Base-by-base conservation (phyloP, 2,888 invertebrate genomes). In the Acanthococcus lagerstroemiae region DNA sequence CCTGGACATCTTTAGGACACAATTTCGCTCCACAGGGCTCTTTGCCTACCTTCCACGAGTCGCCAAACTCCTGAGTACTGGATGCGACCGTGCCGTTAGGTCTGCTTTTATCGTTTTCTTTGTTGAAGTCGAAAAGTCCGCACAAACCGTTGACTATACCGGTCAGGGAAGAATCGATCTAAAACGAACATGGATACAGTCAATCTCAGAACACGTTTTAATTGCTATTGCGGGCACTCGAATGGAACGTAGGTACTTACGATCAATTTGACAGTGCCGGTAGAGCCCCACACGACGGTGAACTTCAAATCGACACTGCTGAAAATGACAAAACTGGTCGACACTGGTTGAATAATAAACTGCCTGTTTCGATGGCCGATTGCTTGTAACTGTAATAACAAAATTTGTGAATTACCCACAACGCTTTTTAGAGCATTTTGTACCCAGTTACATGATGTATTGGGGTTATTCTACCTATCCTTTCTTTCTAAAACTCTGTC, bases 61-160 rank as follows among this genome's bases (percentile, higher is more conserved):
- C 82, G 0, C 87, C 90, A 74, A 91, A 91, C 70, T 86, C 84
- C 24, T 80, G 80, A 0, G 84, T 84, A 54, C 81, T 84, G 60
- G 78, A 74, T 0, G 85, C 83, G 1, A 79, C 72, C 0, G 73
- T 74, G 0, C 90, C 90, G 74, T 83, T 81, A 0, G 90, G 90
- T 69, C 82, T 79, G 2, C 83, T 80, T 56, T 85, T 84, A 74
- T 91, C 91, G 75, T 90, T 88, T 50, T 73, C 72, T 0, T 78
- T 72, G 26, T 80, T 76, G 1, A 84, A 84, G 75, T 88, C 87
- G 74, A 83, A 88, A 67, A 82, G 84, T 1, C 91, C 91, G 74
- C 91, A 92, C 9, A 91, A 77, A 0, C 91, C 91, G 72, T 88
- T 87, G 0, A 90, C 84, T 48, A 78, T 0, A 81, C 78, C 82